phyloP scores from a whole-genome alignment of 2,888 invertebrate genomes.

The Eilema depressum region DNA sequence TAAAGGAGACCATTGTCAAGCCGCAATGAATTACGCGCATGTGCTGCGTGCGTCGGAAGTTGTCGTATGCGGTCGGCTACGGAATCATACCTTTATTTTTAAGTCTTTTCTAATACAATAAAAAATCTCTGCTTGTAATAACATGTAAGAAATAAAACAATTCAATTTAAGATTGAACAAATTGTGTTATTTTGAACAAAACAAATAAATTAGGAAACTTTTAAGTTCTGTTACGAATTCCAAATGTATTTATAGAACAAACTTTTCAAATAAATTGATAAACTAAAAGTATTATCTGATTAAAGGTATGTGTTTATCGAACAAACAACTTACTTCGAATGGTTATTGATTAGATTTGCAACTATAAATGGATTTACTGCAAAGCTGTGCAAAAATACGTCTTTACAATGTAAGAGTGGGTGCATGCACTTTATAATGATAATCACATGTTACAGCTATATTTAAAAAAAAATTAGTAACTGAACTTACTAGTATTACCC shows the following conservation, averaged over 20 bases:
- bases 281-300: constrained; percentile 36
- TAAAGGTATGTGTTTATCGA: constrained; percentile 17
- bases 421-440: background rate
- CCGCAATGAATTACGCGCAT: no score
- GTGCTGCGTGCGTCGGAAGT: no score
- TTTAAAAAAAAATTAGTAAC: no score
- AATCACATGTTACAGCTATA: background rate
- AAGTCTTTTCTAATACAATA: no score
- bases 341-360: constrained; percentile 16
- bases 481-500: no score
- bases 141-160: background rate
- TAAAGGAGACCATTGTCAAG: no score
- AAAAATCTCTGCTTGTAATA: no score
- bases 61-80: no score
- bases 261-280: constrained; percentile 34
- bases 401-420: background rate
- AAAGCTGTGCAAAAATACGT: background rate
- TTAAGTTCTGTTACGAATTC: background rate
- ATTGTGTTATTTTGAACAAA: background rate
- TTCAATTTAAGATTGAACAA: background rate
- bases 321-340: background rate
- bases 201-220: background rate
- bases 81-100: no score
- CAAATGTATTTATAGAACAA: constrained; percentile 27
- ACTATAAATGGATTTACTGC: background rate